Percentiles rank a stretch among this genome's conserved stretches.
These are phyloP conservation scores for Pogoniulus pusillus DNA, from an alignment of 2,797 vertebrate genomes.

Conservation along the genomic window DNA sequence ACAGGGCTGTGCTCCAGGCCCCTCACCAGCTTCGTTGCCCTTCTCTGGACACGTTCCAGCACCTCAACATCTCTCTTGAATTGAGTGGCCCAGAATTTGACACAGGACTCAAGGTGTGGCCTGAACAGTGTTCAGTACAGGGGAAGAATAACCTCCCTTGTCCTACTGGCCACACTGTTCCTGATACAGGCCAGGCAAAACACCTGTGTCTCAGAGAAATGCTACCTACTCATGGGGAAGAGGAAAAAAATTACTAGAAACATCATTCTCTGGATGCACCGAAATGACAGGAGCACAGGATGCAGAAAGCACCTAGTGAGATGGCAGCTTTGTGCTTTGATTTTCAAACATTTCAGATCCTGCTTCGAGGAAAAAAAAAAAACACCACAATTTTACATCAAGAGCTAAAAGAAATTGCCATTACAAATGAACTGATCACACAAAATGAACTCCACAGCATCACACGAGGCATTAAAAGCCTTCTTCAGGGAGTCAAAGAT, in stretches of 20 bases:
- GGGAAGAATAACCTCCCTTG: too few species aligned
- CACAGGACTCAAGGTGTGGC: too few species aligned
- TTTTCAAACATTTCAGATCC: background rate
- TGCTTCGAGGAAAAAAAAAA: background rate
- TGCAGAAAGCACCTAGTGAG: accelerated
- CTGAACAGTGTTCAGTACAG: too few species aligned
- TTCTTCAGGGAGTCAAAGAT: background rate
- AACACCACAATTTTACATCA: background rate
- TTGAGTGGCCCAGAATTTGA: too few species aligned
- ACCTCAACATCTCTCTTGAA: too few species aligned
- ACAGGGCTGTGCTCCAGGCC: too few species aligned
- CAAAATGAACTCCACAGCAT: background rate
- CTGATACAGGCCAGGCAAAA: too few species aligned
- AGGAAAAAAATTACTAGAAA: background rate
- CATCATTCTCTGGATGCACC: background rate
- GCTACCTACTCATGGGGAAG: too few species aligned
- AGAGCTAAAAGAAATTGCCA: background rate
- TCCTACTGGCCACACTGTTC: too few species aligned
- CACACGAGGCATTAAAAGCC: background rate
- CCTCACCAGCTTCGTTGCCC: too few species aligned
- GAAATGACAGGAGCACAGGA: background rate
- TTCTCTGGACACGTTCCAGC: too few species aligned
- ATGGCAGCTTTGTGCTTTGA: background rate
- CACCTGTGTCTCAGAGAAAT: too few species aligned
- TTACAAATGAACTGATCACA: background rate